Percentiles rank a stretch among this genome's conserved stretches.
Conservation (phyloP, 2,888 invertebrate genomes). For the Phengaris alcon region DNA sequence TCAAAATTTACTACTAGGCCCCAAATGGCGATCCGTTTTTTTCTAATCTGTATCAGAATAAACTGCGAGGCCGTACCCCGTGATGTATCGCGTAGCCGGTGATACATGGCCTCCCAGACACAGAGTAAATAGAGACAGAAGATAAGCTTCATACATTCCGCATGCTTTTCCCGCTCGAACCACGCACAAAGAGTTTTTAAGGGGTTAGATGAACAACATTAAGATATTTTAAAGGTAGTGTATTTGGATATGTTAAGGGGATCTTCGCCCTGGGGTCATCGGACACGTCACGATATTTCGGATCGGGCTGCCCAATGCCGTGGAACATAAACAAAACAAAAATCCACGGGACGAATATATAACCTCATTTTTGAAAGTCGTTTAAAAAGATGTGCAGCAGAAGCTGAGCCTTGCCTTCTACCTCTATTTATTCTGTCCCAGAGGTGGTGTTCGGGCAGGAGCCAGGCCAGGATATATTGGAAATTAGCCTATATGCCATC, state of each 20-base stretch:
- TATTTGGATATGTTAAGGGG: too few species aligned
- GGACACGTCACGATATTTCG: too few species aligned
- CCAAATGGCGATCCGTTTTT: slow-evolving; percentile 18
- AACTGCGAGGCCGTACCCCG: slow-evolving; percentile 23
- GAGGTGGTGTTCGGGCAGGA: not conserved
- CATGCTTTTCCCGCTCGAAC: not conserved
- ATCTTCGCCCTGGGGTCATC: too few species aligned
- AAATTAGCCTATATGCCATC: slow-evolving; percentile 12
- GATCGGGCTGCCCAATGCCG: too few species aligned
- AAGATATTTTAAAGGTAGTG: too few species aligned
- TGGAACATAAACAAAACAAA: too few species aligned
- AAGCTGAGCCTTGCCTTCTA: not conserved
- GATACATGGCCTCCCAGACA: not conserved
- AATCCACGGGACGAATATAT: too few species aligned
- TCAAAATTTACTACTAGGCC: slow-evolving; percentile 22
- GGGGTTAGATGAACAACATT: too few species aligned
- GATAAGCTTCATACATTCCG: not conserved
- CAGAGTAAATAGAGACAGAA: not conserved
- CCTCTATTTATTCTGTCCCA: not conserved
- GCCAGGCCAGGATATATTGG: not conserved
- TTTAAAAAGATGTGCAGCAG: not conserved
- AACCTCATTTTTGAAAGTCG: too few species aligned
- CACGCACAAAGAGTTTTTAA: too few species aligned
- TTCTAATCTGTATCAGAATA: slow-evolving; percentile 27
- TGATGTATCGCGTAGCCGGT: slow-evolving; percentile 13